phyloP scores from a whole-genome alignment of 2,888 invertebrate genomes.

The Sarcophaga subvicina region DNA sequence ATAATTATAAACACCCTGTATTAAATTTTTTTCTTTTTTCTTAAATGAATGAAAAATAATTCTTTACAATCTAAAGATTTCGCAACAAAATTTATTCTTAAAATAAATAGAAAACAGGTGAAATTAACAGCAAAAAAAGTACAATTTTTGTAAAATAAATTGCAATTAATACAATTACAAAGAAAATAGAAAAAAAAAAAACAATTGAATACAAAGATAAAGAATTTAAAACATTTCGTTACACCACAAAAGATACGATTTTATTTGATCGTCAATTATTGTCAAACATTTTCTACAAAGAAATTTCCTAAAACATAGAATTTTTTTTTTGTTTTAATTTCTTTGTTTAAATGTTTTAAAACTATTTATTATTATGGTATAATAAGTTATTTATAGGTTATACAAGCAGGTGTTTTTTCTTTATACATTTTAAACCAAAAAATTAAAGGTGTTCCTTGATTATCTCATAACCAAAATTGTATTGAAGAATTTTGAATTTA shows the following conservation, averaged over 20 bases:
- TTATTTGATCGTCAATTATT: neutral
- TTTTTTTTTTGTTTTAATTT: neutral
- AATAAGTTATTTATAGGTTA: too few species aligned
- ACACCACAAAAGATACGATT: neutral
- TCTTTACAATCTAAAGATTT: neutral
- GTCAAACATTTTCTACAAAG: neutral
- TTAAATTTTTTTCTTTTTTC: too few species aligned
- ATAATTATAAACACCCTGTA: too few species aligned
- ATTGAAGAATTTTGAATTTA: too few species aligned
- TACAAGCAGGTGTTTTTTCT: too few species aligned
- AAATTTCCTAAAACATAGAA: neutral
- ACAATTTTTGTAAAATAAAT: slow-evolving; percentile 3
- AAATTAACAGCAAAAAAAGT: slow-evolving; percentile 30
- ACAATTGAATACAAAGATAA: neutral
- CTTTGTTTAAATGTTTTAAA: slow-evolving; percentile 33
- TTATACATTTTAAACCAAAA: too few species aligned
- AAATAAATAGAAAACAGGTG: slow-evolving; percentile 58
- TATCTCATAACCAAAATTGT: too few species aligned
- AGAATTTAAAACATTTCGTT: slow-evolving; percentile 15
- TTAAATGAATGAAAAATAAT: slow-evolving; percentile 34
- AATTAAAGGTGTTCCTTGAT: too few species aligned
- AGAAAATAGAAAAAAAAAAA: neutral
- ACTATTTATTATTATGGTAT: neutral
- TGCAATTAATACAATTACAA: slow-evolving; percentile 10
- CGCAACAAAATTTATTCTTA: slow-evolving; percentile 7